Evolutionary conservation across 2,797 vertebrate species (phyloP).

Genomic region (Syngnathus rostellatus): DNA sequence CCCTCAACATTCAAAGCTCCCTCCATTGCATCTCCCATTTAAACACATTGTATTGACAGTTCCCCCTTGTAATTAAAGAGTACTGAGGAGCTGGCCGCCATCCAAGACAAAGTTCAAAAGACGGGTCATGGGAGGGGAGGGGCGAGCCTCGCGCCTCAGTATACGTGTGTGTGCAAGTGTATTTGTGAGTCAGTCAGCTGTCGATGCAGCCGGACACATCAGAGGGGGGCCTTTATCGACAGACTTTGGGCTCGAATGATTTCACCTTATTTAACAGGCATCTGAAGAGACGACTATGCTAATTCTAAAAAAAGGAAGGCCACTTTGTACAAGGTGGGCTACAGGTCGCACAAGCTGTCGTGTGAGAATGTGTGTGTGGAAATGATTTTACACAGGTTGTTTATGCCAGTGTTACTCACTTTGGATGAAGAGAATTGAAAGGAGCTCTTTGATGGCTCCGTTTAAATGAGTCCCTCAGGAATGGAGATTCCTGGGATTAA

Average conservation of each 20-base stretch:
- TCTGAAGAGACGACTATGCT: slow-evolving; percentile 92
- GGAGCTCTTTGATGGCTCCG: slow-evolving; percentile 76
- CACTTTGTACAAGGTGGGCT: slow-evolving; percentile 46
- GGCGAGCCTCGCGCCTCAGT: slow-evolving; percentile 22
- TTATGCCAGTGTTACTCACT: slow-evolving; percentile 15
- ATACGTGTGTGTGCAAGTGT: slow-evolving; percentile 17
- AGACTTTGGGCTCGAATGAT: slow-evolving; percentile 87
- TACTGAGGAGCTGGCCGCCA: slow-evolving; percentile 91
- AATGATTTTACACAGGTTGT: not conserved
- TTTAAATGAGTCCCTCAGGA: slow-evolving; percentile 66
- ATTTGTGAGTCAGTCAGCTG: slow-evolving; percentile 61
- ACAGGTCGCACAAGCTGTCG: slow-evolving; percentile 20
- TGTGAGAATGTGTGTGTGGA: slow-evolving; percentile 3
- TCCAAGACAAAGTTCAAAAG: slow-evolving; percentile 99
- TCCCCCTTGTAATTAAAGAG: slow-evolving; percentile 99
- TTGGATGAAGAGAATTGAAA: slow-evolving; percentile 52
- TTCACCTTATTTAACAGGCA: slow-evolving; percentile 92
- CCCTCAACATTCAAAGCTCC: slow-evolving; percentile 55
- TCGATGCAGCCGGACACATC: slow-evolving; percentile 86
- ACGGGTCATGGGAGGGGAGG: slow-evolving; percentile 90
- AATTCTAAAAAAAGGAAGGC: slow-evolving; percentile 78
- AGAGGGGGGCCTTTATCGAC: slow-evolving; percentile 91
- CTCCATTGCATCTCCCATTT: slow-evolving; percentile 89
- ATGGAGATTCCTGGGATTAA: slow-evolving; percentile 60
- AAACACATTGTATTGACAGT: slow-evolving; percentile 99